phyloP scores from a whole-genome alignment of 2,113 vertebrate genomes.

The Neomonachus schauinslandi region DNA sequence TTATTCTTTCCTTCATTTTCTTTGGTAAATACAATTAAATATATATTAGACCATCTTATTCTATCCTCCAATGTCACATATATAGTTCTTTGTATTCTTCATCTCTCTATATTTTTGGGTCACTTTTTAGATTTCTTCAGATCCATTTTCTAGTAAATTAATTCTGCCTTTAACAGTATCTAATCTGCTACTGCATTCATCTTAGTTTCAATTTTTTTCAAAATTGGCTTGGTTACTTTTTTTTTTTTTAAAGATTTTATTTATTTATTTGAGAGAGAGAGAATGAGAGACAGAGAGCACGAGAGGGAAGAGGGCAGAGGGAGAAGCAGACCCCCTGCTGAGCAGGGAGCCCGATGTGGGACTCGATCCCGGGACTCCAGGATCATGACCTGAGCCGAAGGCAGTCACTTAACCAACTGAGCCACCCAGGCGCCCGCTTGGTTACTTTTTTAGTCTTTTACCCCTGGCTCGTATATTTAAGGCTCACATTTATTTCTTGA shows the following conservation, averaged over 20 bases:
- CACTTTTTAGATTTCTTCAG: not conserved
- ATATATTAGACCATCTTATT: not conserved
- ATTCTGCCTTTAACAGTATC: slow-evolving; percentile 39
- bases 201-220: not conserved
- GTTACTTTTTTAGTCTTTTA: not conserved
- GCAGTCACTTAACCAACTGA: no score
- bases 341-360: no score
- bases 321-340: no score
- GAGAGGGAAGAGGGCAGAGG: no score
- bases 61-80: not conserved
- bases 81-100: not conserved
- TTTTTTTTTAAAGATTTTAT: no score
- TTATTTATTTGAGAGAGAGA: no score
- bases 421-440: no score
- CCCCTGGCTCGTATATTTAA: not conserved
- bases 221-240: not conserved
- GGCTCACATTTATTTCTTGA: slow-evolving; percentile 5
- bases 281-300: no score
- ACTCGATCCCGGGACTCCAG: no score
- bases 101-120: not conserved
- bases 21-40: not conserved
- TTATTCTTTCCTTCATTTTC: slow-evolving; percentile 19
- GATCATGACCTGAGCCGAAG: no score
- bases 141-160: not conserved
- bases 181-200: not conserved